Base-by-base conservation (phyloP, 2,113 vertebrate species). In the Pelobates fuscus region DNA sequence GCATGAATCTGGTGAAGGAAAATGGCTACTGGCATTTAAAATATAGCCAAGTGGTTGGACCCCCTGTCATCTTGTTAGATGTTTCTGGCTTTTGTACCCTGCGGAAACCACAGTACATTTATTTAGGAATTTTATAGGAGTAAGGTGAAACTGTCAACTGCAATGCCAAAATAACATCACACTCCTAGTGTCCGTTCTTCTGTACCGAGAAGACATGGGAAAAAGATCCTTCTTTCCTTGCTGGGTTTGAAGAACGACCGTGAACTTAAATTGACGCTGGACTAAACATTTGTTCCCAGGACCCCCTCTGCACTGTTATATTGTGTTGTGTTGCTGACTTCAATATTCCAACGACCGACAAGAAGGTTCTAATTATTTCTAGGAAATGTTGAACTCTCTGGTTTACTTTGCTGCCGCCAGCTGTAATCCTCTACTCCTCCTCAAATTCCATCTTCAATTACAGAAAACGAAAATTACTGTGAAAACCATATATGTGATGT, bases 381-480 rank as follows among this genome's bases (percentile, higher is more conserved):
- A 17, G 43, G 54, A 37, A 18, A 63, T 49, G 21, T 52, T 54
- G 24, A 24, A 37, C 69, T 60, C 61, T 57, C 59, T 52, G 58
- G 57, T 52, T 62, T 62, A 54, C 26, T 32, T 25, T 1, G 15
- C 58, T 30, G 59, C 49, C 59, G 43, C 59, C 59, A 63, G 25
- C 60, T 63, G 26, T 72, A 72, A 72, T 72, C 70, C 70, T 63
- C 70, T 23, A 4, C 70, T 63, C 70, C 70, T 72, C 44, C 70
- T 72, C 70, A 72, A 54, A 72, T 72, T 72, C 70, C 70, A 72
- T 32, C 43, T 49, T 30, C 2, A 62, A 29, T 62, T 55, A 30
- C 15, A 62, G 58, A 71, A 46, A 25, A n/a, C n/a, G n/a, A n/a
- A n/a, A n/a, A n/a, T n/a, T n/a, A n/a, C n/a, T n/a, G n/a, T n/a